Conservation (phyloP, 2,113 vertebrate genomes). For the Chitala chitala region DNA sequence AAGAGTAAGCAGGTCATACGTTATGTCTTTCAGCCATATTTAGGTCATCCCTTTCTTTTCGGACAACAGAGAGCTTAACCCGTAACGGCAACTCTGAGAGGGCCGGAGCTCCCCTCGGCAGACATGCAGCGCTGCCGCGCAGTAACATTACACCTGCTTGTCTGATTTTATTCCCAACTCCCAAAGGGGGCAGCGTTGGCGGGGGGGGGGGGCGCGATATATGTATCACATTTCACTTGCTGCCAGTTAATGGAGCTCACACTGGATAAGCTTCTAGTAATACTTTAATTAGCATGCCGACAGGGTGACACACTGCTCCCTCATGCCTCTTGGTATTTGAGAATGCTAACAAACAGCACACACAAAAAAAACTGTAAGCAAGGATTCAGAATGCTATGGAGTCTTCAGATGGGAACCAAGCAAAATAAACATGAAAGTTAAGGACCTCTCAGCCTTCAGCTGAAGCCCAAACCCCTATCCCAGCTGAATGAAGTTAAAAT, state of each 20-base stretch:
- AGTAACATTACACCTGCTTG: conserved; percentile 47
- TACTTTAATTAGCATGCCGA: conserved; percentile 25
- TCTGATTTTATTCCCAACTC: conserved; percentile 32
- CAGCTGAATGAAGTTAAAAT: not conserved
- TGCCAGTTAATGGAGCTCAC: conserved; percentile 24
- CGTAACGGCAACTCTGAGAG: conserved; percentile 71
- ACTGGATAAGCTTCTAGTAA: conserved; percentile 22
- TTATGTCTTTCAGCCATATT: conserved; percentile 97
- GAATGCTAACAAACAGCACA: not conserved
- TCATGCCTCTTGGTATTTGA: not conserved
- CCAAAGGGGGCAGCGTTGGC: not conserved
- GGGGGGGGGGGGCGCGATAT: not conserved
- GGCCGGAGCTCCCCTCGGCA: conserved; percentile 30
- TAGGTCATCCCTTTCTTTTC: conserved; percentile 84
- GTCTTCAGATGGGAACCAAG: not conserved
- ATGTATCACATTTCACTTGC: conserved; percentile 29
- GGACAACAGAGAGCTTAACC: conserved; percentile 68
- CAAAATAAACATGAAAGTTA: not conserved
- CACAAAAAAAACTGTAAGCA: not conserved
- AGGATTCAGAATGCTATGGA: not conserved
- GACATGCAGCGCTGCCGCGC: conserved; percentile 47
- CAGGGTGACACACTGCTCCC: not conserved
- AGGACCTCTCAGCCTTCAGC: not conserved
- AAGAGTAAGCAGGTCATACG: conserved; percentile 90
- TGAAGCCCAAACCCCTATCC: not conserved